Base-by-base conservation (phyloP, 1,140 invertebrate genomes). In the Ridgeia piscesae region DNA sequence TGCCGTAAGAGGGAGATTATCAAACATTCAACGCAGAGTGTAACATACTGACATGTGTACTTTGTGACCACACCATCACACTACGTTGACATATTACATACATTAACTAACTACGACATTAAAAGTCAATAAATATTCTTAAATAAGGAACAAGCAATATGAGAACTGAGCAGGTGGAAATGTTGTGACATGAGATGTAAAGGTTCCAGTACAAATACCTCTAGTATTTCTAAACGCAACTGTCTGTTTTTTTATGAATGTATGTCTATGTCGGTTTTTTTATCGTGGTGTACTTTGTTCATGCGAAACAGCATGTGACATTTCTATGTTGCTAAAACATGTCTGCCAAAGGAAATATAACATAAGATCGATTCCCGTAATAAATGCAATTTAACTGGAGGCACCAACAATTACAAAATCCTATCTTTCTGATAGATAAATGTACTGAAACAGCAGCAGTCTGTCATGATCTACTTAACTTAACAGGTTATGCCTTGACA, bases 101-200 rank as follows among this genome's bases (percentile, higher is more conserved):
- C 58, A 77, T 77, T 77, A 77, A 17, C 48, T 50, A 50, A 50
- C 58, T 77, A 77, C 42, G 58, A 77, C 58, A 77, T 77, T 77
- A 77, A 77, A 77, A 77, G 27, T 77, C 58, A 77, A 77, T 77
- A 77, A 77, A 77, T 77, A 77, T 77, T 77, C 58, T 77, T 77
- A 6, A 77, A 77, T 77, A 77, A 77, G 58, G 58, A 77, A 21
- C 58, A 77, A 77, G 58, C 58, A 4, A 77, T 77, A 21, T 21
- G 58, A 77, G 11, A 77, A 77, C 58, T 31, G 58, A 21, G 21
- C 48, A 27, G 0, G 58, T 77, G 11, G 58, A 77, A 77, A 77
- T 77, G 58, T 17, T 21, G 27, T 77, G 27, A 77, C 2, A 31
- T 21, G 48, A 50, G 48, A 50, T 21, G n/a, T 42, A 8, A 9